Evolutionary conservation across 1,140 invertebrate species (phyloP), one percentile per base, ranked within the genome.

Genomic region (Sarcophaga bullata): DNA sequence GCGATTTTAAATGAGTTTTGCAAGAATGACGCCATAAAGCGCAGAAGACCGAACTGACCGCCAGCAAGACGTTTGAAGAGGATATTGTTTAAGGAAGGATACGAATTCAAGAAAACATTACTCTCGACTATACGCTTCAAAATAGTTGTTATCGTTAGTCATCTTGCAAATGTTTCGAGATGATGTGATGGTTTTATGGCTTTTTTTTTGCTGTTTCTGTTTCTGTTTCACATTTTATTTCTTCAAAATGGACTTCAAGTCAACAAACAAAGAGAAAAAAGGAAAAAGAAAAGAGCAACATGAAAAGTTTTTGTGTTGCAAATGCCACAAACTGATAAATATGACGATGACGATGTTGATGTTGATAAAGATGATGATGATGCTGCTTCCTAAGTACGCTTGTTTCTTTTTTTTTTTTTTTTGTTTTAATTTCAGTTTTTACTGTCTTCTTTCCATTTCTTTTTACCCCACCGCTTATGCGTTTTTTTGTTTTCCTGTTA

Each of bases 111-210:
- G 25, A 37, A 37, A 37, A 37, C 25, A 37, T 37, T 37, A 4
- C 25, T 37, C 25, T 37, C 1, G 25, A 4, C 25, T 37, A 37
- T 37, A 37, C 25, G 25, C 25, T 37, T 37, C 25, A 37, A 37
- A 37, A n/a, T 68, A 25, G 17, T 68, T 25, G 19, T 68, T 68
- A 68, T 68, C 62, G 17, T 68, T 19, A 68, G 62, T 25, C 62
- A 25, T 68, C 62, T 19, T 68, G 19, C 62, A 68, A 68, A 68
- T 68, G 62, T 68, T 68, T 68, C 17, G n/a, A 68, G 17, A 68
- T 68, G 62, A 68, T 68, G 62, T 68, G 62, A 68, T 68, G 62
- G 62, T 68, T 68, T 68, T 17, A 19, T 68, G n/a, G 8, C n/a
- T 58, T 58, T 13, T n/a, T 58, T 58, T 58, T 37, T 37, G 1